These are phyloP conservation scores for Halictus rubicundus DNA, from an alignment of 1,140 invertebrate genomes.

Conservation along the genomic window DNA sequence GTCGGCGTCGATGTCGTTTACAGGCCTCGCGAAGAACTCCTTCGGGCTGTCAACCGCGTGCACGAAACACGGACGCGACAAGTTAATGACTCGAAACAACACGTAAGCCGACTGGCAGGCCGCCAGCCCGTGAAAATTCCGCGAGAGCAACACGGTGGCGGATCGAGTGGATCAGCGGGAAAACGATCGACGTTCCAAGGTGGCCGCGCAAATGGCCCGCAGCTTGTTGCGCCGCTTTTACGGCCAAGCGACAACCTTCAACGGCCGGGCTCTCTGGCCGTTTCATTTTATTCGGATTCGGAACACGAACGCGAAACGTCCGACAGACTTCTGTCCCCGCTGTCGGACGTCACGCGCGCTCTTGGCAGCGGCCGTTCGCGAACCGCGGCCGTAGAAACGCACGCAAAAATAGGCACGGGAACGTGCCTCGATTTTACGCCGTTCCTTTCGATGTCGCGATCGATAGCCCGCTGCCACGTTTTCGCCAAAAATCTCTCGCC, in stretches of 20 bases:
- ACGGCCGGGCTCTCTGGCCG: background rate
- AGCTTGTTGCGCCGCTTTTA: background rate
- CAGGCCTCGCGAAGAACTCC: too few species aligned
- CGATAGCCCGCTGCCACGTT: background rate
- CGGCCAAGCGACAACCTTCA: background rate
- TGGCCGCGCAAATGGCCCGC: too few species aligned
- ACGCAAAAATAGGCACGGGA: conserved; percentile 29
- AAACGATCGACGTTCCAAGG: background rate
- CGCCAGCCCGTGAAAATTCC: too few species aligned
- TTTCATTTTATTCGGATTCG: background rate
- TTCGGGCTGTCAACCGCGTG: too few species aligned
- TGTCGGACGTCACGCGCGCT: background rate
- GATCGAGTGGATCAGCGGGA: too few species aligned
- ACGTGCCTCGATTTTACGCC: conserved; percentile 24
- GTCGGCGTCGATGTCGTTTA: too few species aligned
- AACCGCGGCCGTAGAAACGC: background rate
- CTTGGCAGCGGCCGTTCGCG: conserved; percentile 1
- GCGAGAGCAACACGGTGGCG: too few species aligned
- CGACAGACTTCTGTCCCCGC: background rate
- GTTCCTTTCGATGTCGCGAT: background rate
- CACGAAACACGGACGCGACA: too few species aligned
- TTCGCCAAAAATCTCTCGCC: too few species aligned
- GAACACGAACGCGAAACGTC: background rate
- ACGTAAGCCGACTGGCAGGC: too few species aligned
- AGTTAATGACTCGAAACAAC: too few species aligned